These are phyloP conservation scores for Halcyon badia DNA, from an alignment of 2,797 vertebrate species.

Conservation along the genomic window DNA sequence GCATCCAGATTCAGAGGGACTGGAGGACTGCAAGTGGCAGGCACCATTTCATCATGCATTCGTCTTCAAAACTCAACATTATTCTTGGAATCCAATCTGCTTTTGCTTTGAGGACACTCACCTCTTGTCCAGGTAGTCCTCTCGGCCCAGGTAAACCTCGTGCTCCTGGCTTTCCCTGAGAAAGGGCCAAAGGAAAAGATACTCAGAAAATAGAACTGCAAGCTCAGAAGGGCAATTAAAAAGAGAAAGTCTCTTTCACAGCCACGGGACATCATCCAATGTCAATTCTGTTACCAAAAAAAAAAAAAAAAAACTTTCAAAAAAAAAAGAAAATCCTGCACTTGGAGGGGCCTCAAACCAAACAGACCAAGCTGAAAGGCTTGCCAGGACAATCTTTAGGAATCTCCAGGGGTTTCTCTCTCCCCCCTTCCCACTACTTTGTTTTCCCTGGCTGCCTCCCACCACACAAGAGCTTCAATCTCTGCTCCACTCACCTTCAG, in stretches of 20 bases:
- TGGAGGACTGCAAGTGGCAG: neutral
- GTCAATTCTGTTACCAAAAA: slow-evolving; percentile 72
- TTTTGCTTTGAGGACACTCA: slow-evolving; percentile 69
- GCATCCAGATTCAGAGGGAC: neutral
- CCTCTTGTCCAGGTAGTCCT: slow-evolving; percentile 90
- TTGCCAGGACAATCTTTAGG: slow-evolving; percentile 69
- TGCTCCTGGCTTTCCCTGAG: slow-evolving; percentile 91
- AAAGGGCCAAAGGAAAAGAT: slow-evolving; percentile 59
- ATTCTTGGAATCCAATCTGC: neutral
- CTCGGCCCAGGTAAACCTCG: slow-evolving; percentile 91
- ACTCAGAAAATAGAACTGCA: slow-evolving; percentile 63
- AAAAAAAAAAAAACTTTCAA: slow-evolving; percentile 26
- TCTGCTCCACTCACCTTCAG: slow-evolving; percentile 86
- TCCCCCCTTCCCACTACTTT: slow-evolving; percentile 8
- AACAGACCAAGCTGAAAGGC: slow-evolving; percentile 13
- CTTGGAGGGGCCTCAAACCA: slow-evolving; percentile 71
- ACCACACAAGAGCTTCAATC: neutral
- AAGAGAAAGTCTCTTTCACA: slow-evolving; percentile 56
- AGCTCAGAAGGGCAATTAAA: slow-evolving; percentile 56
- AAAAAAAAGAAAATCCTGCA: slow-evolving; percentile 9
- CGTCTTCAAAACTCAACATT: neutral
- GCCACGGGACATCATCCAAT: slow-evolving; percentile 71
- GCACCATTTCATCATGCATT: neutral
- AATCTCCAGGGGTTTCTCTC: slow-evolving; percentile 54
- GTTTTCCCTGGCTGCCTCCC: slow-evolving; percentile 48